Conservation (phyloP, 1,140 invertebrate genomes). For the Sinonovacula constricta region DNA sequence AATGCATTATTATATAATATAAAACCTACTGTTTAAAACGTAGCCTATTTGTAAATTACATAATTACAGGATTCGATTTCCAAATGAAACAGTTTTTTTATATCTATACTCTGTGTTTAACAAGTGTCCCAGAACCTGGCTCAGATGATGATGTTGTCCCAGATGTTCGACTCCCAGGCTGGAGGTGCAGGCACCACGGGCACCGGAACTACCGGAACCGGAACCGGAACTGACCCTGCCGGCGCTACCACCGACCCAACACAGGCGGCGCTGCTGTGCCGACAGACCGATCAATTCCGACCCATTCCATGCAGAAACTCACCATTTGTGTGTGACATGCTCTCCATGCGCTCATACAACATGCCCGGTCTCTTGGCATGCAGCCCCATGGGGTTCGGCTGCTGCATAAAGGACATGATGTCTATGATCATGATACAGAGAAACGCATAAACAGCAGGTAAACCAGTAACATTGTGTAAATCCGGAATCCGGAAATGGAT, state of each 20-base stretch:
- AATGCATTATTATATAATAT: no score
- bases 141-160: slow-evolving; percentile 9
- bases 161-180: background rate
- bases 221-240: background rate
- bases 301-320: slow-evolving; percentile 46
- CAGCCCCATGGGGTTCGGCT: slow-evolving; percentile 54
- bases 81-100: no score
- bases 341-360: slow-evolving; percentile 50
- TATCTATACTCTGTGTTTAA: no score
- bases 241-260: background rate
- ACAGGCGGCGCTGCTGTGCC: slow-evolving; percentile 47
- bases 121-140: no score
- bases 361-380: slow-evolving; percentile 55
- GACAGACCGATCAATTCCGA: slow-evolving; percentile 51
- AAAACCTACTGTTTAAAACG: no score
- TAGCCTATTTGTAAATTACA: no score
- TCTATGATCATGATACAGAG: no score
- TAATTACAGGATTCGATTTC: no score
- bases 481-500: no score
- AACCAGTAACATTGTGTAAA: no score
- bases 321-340: slow-evolving; percentile 36
- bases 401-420: slow-evolving; percentile 55
- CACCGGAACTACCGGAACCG: background rate
- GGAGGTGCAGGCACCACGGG: background rate
- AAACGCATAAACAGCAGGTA: no score